Percentiles rank a stretch among this genome's conserved stretches.
Conservation (phyloP, 2,113 vertebrate species). For the Ascaphus truei region DNA sequence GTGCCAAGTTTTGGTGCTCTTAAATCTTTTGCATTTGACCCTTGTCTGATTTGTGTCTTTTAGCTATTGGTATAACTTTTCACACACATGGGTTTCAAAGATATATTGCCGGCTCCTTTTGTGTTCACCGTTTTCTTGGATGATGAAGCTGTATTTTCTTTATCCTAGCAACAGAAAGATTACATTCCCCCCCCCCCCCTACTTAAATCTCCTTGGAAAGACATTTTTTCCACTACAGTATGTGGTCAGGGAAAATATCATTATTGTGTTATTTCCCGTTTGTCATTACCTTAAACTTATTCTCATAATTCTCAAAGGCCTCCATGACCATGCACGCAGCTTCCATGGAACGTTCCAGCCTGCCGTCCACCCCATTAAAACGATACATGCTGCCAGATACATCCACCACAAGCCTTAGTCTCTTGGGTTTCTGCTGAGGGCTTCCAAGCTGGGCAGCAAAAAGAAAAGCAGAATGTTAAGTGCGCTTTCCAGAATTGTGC, state of each 20-base stretch:
- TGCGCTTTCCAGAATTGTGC: too few relatives aligned
- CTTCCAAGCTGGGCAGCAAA: slow-evolving; percentile 69
- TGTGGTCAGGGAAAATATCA: neutral
- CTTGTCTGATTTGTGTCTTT: neutral
- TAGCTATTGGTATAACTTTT: neutral
- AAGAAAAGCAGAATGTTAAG: neutral
- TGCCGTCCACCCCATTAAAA: slow-evolving; percentile 87
- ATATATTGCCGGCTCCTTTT: neutral
- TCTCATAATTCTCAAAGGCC: slow-evolving; percentile 89
- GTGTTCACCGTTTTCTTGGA: too few relatives aligned
- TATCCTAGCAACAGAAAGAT: slow-evolving; percentile 38
- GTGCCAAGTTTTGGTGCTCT: too few relatives aligned
- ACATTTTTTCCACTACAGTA: slow-evolving; percentile 13
- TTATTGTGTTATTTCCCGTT: neutral
- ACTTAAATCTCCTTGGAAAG: slow-evolving; percentile 39
- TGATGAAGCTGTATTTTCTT: slow-evolving; percentile 25
- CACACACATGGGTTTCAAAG: neutral
- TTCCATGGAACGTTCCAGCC: slow-evolving; percentile 94
- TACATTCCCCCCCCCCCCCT: slow-evolving; percentile 22
- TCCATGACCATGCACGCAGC: slow-evolving; percentile 97
- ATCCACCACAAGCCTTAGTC: slow-evolving; percentile 80
- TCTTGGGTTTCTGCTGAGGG: slow-evolving; percentile 91
- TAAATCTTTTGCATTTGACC: neutral
- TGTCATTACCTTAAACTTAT: slow-evolving; percentile 88
- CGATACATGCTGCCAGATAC: slow-evolving; percentile 97